Conservation (phyloP, 2,797 vertebrate genomes). For the Hoplostethus atlanticus region DNA sequence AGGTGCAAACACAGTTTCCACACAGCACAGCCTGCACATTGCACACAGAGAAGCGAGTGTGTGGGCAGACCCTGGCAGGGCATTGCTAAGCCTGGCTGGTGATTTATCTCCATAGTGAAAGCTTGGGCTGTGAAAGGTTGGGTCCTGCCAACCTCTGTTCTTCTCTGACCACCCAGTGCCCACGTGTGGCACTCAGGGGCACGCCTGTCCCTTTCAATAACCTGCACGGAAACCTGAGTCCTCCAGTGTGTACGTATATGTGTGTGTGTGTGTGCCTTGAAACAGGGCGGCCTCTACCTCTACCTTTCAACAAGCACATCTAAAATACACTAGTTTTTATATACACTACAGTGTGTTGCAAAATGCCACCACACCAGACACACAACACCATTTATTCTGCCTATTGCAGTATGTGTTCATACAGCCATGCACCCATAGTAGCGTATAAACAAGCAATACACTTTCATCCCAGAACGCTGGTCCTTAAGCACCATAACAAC, state of each 20-base stretch:
- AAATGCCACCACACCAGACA: conserved; percentile 25
- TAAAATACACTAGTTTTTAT: conserved; percentile 12
- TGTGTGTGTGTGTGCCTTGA: conserved; percentile 28
- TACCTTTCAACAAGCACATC: conserved; percentile 30
- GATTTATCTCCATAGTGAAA: conserved; percentile 81
- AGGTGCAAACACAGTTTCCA: conserved; percentile 54
- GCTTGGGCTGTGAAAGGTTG: conserved; percentile 78
- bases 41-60: conserved; percentile 71
- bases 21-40: conserved; percentile 70
- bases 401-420: conserved; percentile 37
- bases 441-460: conserved; percentile 36
- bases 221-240: conserved; percentile 72
- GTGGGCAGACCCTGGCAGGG: conserved; percentile 75
- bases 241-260: conserved; percentile 24
- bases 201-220: conserved; percentile 82
- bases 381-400: conserved; percentile 19
- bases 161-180: conserved; percentile 76
- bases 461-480: conserved; percentile 10
- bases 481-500: conserved; percentile 30
- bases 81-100: conserved; percentile 72
- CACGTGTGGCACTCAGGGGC: conserved; percentile 79
- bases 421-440: conserved; percentile 3
- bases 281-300: conserved; percentile 46
- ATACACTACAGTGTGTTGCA: conserved; percentile 19
- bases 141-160: conserved; percentile 80